Conservation (phyloP, 1,140 invertebrate genomes). For the Platyscapa corneri region DNA sequence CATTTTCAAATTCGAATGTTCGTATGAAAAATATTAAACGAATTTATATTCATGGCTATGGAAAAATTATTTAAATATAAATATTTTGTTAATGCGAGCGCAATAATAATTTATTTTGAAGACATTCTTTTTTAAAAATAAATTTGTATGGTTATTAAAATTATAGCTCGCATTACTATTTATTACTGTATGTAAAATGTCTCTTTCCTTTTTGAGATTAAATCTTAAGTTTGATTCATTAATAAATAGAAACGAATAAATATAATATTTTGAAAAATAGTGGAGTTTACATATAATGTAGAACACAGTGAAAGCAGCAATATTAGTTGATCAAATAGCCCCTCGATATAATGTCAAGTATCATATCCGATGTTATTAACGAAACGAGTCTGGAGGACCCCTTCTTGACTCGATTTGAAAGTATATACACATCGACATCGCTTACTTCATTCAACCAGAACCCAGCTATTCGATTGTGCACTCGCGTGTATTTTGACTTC, state of each 20-base stretch:
- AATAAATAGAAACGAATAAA: background rate
- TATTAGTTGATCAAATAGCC: conserved; percentile 21
- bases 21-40: too few species aligned
- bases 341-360: conserved; percentile 25
- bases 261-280: background rate
- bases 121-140: background rate
- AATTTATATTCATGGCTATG: too few species aligned
- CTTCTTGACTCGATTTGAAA: conserved; percentile 6
- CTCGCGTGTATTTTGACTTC: conserved; percentile 23
- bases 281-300: background rate
- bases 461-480: conserved; percentile 35
- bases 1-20: too few species aligned
- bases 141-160: background rate
- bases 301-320: background rate
- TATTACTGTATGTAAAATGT: background rate
- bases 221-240: background rate
- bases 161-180: background rate
- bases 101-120: background rate
- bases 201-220: background rate
- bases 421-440: background rate
- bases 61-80: too few species aligned
- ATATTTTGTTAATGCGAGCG: too few species aligned
- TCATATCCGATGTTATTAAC: conserved; percentile 41
- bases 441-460: conserved; percentile 7
- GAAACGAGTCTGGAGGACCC: background rate